A percentile compares a stretch with the other conserved stretches of the same genome.
phyloP scores from a whole-genome alignment of 1,140 invertebrate genomes.

The Zophobas morio region DNA sequence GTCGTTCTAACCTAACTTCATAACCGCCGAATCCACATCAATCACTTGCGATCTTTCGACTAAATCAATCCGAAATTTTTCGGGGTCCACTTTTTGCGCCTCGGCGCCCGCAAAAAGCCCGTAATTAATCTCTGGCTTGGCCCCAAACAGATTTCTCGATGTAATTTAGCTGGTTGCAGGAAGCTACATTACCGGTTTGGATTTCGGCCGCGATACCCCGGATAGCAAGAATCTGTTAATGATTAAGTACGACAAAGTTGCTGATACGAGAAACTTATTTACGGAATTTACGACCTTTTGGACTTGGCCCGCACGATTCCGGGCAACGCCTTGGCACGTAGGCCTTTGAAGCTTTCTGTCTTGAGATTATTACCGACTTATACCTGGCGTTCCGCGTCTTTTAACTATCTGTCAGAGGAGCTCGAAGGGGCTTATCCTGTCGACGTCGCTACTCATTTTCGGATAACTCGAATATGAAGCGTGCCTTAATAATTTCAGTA shows the following conservation, averaged over 20 bases:
- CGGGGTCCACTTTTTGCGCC: too few relatives aligned
- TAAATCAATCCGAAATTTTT: not conserved
- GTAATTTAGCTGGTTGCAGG: slow-evolving; percentile 29
- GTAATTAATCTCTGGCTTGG: slow-evolving; percentile 3
- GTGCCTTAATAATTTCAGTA: slow-evolving; percentile 42
- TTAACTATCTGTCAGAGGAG: slow-evolving; percentile 39
- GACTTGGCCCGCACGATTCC: slow-evolving; percentile 6
- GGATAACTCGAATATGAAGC: slow-evolving; percentile 40
- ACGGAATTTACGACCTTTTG: slow-evolving; percentile 39
- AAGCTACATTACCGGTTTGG: slow-evolving; percentile 38
- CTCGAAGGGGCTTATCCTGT: slow-evolving; percentile 32
- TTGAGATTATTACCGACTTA: slow-evolving; percentile 32
- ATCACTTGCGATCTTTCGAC: not conserved
- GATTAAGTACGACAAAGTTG: slow-evolving; percentile 42
- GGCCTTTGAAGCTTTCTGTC: slow-evolving; percentile 38
- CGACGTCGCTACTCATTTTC: slow-evolving; percentile 34
- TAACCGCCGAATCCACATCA: too few relatives aligned
- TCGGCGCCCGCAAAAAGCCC: not conserved
- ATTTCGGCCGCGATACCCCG: slow-evolving; percentile 25
- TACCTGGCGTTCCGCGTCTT: slow-evolving; percentile 40
- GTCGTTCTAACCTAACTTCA: too few relatives aligned
- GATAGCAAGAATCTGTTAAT: slow-evolving; percentile 34
- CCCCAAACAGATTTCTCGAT: slow-evolving; percentile 32
- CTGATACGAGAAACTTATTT: slow-evolving; percentile 41
- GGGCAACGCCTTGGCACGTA: slow-evolving; percentile 12